Conservation (phyloP, 2,888 invertebrate genomes). For the Tupiocoris notatus region DNA sequence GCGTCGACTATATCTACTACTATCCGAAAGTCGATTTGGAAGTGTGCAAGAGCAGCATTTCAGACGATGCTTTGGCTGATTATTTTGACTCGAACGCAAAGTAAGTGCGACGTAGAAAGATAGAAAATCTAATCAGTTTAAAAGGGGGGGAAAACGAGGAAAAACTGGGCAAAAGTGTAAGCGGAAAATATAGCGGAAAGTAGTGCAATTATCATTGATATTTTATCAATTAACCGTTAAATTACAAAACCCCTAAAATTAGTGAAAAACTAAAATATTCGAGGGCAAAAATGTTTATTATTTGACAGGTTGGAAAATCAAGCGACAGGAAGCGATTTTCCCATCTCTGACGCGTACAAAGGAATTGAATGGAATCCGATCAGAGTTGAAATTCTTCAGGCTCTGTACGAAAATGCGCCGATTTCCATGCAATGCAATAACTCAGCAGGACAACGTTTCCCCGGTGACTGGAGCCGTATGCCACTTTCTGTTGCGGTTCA, state of each 20-base stretch:
- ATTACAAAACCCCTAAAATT: neutral
- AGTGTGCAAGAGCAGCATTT: slow-evolving; percentile 92
- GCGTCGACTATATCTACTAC: slow-evolving; percentile 97
- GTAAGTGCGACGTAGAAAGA: too few relatives aligned
- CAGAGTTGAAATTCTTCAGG: slow-evolving; percentile 68
- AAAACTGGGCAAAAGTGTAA: too few relatives aligned
- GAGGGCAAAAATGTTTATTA: neutral
- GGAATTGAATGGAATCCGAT: slow-evolving; percentile 83
- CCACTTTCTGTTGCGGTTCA: slow-evolving; percentile 52
- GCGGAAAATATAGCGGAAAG: too few relatives aligned
- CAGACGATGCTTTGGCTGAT: slow-evolving; percentile 74
- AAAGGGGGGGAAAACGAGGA: too few relatives aligned
- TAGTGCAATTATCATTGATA: too few relatives aligned
- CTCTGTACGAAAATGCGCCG: slow-evolving; percentile 79
- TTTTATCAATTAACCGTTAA: neutral
- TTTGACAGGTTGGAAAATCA: slow-evolving; percentile 53
- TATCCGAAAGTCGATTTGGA: slow-evolving; percentile 90
- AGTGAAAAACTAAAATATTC: neutral
- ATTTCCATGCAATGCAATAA: slow-evolving; percentile 96
- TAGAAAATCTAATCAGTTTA: too few relatives aligned
- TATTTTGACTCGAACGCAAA: slow-evolving; percentile 56
- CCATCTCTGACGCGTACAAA: slow-evolving; percentile 77
- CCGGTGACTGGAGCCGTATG: slow-evolving; percentile 73
- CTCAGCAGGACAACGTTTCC: slow-evolving; percentile 76
- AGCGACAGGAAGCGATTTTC: slow-evolving; percentile 63